Evolutionary conservation across 2,113 vertebrate species (phyloP).

Genomic region (Campylomormyrus tamandua): DNA sequence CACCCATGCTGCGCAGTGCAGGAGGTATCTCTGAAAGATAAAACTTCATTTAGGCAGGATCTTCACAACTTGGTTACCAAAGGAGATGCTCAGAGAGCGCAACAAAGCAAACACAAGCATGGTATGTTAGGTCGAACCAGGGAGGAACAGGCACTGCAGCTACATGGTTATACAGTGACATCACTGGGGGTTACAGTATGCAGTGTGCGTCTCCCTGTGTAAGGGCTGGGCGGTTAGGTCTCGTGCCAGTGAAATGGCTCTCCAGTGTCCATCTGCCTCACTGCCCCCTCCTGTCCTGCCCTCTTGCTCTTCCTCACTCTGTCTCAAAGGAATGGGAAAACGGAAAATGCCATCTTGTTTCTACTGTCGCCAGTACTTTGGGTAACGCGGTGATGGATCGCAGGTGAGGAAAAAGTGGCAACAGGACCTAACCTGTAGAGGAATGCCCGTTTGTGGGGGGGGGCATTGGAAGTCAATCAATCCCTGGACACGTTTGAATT

Average conservation of each 20-base stretch:
- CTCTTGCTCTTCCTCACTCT: slow-evolving; percentile 11
- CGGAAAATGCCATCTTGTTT: not conserved
- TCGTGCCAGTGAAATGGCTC: not conserved
- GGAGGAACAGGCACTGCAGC: not conserved
- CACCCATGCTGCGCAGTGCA: not conserved
- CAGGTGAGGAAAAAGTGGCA: slow-evolving; percentile 20
- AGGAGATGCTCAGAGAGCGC: not conserved
- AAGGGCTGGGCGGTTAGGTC: not conserved
- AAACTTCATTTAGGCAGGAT: not conserved
- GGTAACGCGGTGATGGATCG: not conserved
- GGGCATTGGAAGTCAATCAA: slow-evolving; percentile 5
- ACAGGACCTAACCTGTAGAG: slow-evolving; percentile 42
- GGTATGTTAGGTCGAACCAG: not conserved
- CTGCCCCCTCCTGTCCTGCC: not conserved
- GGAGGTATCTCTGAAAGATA: not conserved
- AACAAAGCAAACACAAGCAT: not conserved
- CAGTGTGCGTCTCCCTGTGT: not conserved
- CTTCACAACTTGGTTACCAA: not conserved
- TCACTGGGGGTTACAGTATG: not conserved
- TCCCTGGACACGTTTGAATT: not conserved
- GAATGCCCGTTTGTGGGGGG: slow-evolving; percentile 8
- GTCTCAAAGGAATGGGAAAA: not conserved
- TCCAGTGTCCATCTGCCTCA: not conserved
- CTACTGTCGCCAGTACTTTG: not conserved
- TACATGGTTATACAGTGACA: not conserved